Evolutionary conservation across 2,888 invertebrate species (phyloP), one percentile per base, ranked within the genome.

Genomic region (Drosophila antonietae): DNA sequence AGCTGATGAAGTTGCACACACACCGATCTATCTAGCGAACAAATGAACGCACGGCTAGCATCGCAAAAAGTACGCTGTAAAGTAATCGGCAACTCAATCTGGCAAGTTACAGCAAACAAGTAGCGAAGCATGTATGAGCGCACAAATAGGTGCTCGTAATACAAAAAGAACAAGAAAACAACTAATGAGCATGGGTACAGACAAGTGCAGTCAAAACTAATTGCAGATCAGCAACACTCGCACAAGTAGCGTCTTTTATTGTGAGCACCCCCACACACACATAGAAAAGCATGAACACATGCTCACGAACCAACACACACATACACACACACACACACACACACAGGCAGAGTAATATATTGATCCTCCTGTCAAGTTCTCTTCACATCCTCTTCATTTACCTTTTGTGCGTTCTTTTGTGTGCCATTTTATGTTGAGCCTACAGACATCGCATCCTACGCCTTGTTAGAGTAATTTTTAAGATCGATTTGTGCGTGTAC

Each of bases 1-100:
- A 83, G 83, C 83, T 83, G 83, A 81, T 83, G 46, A 76, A 81
- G 74, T 85, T 76, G 73, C 73, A 80, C 51, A 68, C 49, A 49
- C n/a, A 57, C 37, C 28, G 28, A 35, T 53, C 43, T 14, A 35
- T 53, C 43, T 14, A 20, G 6, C 20, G 20, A 57, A 41, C 28
- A 20, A 28, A 44, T 39, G 9, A 33, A 10, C 43, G n/a, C 31
- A 41, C 31, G 62, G 55, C 68, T 67, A 74, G 47, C 51, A 31
- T 35, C 39, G 20, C 9, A 15, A 33, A 43, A 57, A 12, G 35
- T 28, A 62, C 46, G 37, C 51, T 62, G 67, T 59, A 62, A 68
- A 49, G 15, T 39, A 46, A 58, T 39, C 23, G 15, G 12, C 12
- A 10, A 33, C 33, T 63, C 6, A 9, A 31, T 55, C 31, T n/a